A percentile compares a stretch with the other conserved stretches of the same genome.
Evolutionary conservation across 2,888 invertebrate genomes (phyloP).

Genomic region (Calameuta filiformis): DNA sequence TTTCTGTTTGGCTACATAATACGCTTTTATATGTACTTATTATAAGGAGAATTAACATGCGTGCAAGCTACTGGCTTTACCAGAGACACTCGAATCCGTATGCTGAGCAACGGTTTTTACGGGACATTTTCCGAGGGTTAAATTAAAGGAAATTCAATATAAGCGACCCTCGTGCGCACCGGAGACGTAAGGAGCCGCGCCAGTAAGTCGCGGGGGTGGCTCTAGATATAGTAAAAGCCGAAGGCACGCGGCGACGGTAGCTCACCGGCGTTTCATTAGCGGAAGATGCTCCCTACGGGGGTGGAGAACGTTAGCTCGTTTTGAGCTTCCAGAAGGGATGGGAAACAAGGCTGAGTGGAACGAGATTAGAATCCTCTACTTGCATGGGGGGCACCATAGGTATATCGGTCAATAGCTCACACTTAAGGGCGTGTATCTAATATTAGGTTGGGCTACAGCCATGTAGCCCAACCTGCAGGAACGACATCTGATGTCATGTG

Average conservation of each 20-base stretch:
- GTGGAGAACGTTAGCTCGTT: slow-evolving; percentile 37
- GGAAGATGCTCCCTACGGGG: slow-evolving; percentile 61
- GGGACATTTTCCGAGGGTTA: slow-evolving; percentile 17
- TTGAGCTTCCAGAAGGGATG: slow-evolving; percentile 31
- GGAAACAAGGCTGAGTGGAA: slow-evolving; percentile 38
- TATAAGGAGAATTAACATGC: neutral
- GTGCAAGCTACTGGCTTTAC: neutral
- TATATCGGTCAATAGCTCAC: slow-evolving; percentile 48
- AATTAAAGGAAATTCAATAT: slow-evolving; percentile 55
- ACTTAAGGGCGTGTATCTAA: slow-evolving; percentile 39
- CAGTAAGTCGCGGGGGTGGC: slow-evolving; percentile 43
- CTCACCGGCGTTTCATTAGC: slow-evolving; percentile 66
- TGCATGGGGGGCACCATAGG: slow-evolving; percentile 40
- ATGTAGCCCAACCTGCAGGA: neutral
- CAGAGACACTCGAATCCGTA: neutral
- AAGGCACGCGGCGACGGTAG: slow-evolving; percentile 63
- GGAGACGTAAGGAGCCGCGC: slow-evolving; percentile 21
- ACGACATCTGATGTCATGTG: neutral
- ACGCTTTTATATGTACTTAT: neutral
- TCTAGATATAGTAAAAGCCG: slow-evolving; percentile 47
- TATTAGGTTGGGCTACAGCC: slow-evolving; percentile 17
- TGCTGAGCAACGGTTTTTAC: neutral
- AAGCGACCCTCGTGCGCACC: slow-evolving; percentile 31
- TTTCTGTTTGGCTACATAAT: neutral
- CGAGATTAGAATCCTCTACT: slow-evolving; percentile 62